Evolutionary conservation across 2,113 vertebrate genomes (phyloP), one percentile per base, ranked within the genome.

Genomic region (Myotis yumanensis): DNA sequence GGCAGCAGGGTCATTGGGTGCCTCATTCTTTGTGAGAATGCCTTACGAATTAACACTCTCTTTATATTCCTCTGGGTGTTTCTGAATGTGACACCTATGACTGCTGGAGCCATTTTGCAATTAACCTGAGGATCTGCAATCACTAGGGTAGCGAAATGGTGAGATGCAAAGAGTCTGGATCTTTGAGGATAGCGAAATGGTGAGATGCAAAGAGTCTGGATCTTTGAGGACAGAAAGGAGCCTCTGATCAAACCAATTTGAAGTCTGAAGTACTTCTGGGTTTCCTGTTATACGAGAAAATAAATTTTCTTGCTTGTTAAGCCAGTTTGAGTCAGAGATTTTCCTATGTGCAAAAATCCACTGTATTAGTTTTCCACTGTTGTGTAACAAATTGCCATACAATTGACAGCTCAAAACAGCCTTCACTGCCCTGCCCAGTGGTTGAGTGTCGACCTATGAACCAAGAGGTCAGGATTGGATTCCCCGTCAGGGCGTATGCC

Each of bases 311-410:
- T 85, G 14, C 35, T 89, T 14, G 0, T 77, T 85, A 89, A 52
- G n/a, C n/a, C 4, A 79, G 18, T 84, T 54, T 37, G 48, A 90
- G 54, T 68, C 40, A 62, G 48, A 68, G 54, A 81, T 86, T 91
- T 30, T 71, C 69, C 59, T 77, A 62, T 7, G 30, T 54, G 32
- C 30, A 88, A 77, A 95, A 64, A 66, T 11, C 17, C 23, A 52
- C 12, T 20, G 51, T 59, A 14, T 92, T 75, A 59, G n/a, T 75
- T 96, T 95, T 80, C 87, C 68, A 7, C 35, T 79, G 71, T 64
- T 93, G 7, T 73, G 16, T 91, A 93, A 93, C 11, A 91, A 57
- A 64, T 81, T 75, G 59, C 51, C 43, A 62, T 73, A 48, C 35
- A 77, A 72, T 66, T 80, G 72, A 37, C 68, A 86, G 37, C 64